Evolutionary conservation across 2,797 vertebrate species (phyloP).

Genomic region (Poeciliopsis turneri): DNA sequence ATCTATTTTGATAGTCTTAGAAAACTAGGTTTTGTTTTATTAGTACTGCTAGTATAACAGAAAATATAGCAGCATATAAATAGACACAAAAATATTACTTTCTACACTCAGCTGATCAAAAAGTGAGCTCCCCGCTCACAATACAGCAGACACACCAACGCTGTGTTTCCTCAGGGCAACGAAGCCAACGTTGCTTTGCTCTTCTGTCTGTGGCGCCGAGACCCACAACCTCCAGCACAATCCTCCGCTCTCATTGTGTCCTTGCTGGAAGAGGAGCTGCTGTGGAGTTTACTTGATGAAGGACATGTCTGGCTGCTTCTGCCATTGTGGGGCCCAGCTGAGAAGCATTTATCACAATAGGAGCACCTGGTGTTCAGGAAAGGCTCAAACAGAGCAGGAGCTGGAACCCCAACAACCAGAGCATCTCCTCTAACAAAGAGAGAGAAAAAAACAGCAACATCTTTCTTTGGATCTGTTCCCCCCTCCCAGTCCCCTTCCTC

Average conservation of each 20-base stretch:
- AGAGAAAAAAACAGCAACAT: slow-evolving; percentile 66
- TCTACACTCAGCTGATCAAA: neutral
- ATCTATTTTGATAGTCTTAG: too few relatives aligned
- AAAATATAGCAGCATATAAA: neutral
- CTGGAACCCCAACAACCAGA: slow-evolving; percentile 52
- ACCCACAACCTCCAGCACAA: slow-evolving; percentile 56
- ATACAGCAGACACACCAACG: neutral
- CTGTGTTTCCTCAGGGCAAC: neutral
- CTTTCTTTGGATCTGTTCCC: slow-evolving; percentile 56
- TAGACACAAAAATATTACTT: neutral
- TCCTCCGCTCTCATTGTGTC: slow-evolving; percentile 48
- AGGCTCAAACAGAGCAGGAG: slow-evolving; percentile 61
- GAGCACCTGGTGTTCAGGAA: slow-evolving; percentile 63
- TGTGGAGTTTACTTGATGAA: slow-evolving; percentile 58
- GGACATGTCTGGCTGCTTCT: slow-evolving; percentile 58
- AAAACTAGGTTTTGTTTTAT: neutral
- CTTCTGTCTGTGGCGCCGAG: slow-evolving; percentile 20
- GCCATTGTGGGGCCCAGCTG: slow-evolving; percentile 63
- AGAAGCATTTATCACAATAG: slow-evolving; percentile 73
- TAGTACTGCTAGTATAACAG: neutral
- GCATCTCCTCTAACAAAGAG: slow-evolving; percentile 62
- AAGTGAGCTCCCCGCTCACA: neutral
- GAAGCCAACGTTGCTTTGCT: neutral
- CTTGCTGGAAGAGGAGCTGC: slow-evolving; percentile 50
- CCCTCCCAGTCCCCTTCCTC: slow-evolving; percentile 36